Percentiles rank a stretch among this genome's conserved stretches.
Evolutionary conservation across 2,113 vertebrate species (phyloP).

Genomic region (Solea senegalensis): DNA sequence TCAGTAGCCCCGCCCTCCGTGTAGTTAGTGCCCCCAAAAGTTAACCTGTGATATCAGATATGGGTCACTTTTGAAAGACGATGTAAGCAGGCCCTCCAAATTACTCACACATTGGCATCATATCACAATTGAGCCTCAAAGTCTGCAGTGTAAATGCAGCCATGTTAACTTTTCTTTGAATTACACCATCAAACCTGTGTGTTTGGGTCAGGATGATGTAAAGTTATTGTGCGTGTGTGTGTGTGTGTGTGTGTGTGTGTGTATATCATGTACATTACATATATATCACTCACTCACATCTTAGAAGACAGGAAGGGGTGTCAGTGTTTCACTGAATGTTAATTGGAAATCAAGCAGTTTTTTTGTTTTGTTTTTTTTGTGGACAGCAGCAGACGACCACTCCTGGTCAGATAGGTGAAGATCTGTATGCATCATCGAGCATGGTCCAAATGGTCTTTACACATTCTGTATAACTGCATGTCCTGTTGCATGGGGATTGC

Average conservation of each 20-base stretch:
- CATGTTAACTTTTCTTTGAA: background rate
- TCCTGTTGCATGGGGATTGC: conserved; percentile 73
- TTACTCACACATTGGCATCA: no score
- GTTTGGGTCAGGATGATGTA: background rate
- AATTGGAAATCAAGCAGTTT: conserved; percentile 12
- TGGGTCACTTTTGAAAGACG: no score
- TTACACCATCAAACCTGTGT: background rate
- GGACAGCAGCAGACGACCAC: background rate
- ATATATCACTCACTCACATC: conserved; percentile 14
- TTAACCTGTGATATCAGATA: no score
- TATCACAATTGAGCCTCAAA: no score
- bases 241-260: background rate
- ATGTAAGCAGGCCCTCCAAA: no score
- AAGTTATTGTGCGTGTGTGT: background rate
- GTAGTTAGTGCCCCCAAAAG: no score
- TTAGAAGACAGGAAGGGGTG: background rate
- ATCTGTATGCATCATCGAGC: conserved; percentile 39
- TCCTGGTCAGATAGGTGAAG: conserved; percentile 12
- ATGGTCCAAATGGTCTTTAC: conserved; percentile 57
- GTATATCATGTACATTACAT: background rate
- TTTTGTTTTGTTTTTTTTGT: background rate
- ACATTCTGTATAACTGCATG: conserved; percentile 74
- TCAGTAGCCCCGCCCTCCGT: no score
- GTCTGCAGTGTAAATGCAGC: no score
- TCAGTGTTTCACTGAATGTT: conserved; percentile 18